Evolutionary conservation across 2,888 invertebrate genomes (phyloP), one percentile per base, ranked within the genome.

Genomic region (Drosophila lacicola): DNA sequence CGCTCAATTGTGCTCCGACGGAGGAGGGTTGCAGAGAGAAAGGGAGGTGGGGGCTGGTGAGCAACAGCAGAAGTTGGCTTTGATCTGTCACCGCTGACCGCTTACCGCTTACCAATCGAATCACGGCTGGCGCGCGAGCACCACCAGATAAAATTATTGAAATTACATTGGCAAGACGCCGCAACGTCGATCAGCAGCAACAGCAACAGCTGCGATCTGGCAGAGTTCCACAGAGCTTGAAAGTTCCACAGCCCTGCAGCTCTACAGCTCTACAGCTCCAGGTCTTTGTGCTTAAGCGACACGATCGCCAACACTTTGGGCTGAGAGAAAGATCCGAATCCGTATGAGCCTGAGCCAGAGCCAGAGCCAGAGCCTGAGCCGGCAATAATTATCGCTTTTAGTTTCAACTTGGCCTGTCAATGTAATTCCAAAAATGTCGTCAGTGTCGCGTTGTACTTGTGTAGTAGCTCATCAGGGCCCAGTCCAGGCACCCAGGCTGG

Each of bases 71-170:
- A 36, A 65, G 55, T 37, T 45, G 74, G 73, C 88, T 86, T 87
- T 87, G 86, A 87, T 87, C 84, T 87, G 86, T 84, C 86, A 66
- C 65, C 74, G 64, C 77, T 62, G 56, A 56, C 47, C 73, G 63
- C 63, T 37, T 51, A 61, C 53, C 62, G 64, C 55, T 67, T 70
- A 68, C 82, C 86, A 87, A 87, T 88, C 86, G 86, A 87, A 87
- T 90, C 88, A 85, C 85, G 68, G 83, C 81, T 71, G 79, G 82
- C 84, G 87, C 80, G 83, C 82, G 64, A 64, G 82, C 83, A 82
- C 74, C 78, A 72, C 65, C 89, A 90, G 91, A 91, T 91, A 91
- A 91, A 91, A 91, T 91, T 91, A 91, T 91, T 91, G 86, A 87
- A 87, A 87, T 87, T 87, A 88, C 86, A 87, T 88, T 88, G 88